Conservation (phyloP, 2,113 vertebrate genomes). For the Thamnophis sirtalis region DNA sequence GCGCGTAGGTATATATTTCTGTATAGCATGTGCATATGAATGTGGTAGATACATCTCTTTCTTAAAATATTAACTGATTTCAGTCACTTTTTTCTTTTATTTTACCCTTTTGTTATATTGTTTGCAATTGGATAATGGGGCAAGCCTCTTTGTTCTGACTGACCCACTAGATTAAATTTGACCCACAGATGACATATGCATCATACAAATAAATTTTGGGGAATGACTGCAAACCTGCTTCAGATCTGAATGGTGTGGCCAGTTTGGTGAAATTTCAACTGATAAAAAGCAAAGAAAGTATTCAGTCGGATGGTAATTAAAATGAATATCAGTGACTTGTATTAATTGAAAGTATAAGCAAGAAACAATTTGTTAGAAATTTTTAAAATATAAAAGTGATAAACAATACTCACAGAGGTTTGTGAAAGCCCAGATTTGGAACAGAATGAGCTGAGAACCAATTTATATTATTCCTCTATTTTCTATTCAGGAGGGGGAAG, state of each 20-base stretch:
- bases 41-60: background rate
- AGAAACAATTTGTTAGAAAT: background rate
- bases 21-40: too few species aligned
- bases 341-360: background rate
- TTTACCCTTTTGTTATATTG: constrained; percentile 17
- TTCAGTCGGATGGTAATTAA: background rate
- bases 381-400: background rate
- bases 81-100: background rate
- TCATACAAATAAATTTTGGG: background rate
- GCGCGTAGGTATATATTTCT: too few species aligned
- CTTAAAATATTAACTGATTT: background rate
- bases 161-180: constrained; percentile 32
- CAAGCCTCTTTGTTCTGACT: constrained; percentile 34
- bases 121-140: background rate
- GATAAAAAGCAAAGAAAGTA: background rate
- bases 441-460: background rate
- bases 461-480: background rate
- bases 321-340: background rate
- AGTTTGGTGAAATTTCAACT: background rate
- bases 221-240: background rate
- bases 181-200: constrained; percentile 7
- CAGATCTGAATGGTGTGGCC: background rate
- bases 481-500: background rate
- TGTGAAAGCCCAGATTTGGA: background rate
- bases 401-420: background rate